phyloP scores from a whole-genome alignment of 2,888 invertebrate species.

The Dryococelus australis region DNA sequence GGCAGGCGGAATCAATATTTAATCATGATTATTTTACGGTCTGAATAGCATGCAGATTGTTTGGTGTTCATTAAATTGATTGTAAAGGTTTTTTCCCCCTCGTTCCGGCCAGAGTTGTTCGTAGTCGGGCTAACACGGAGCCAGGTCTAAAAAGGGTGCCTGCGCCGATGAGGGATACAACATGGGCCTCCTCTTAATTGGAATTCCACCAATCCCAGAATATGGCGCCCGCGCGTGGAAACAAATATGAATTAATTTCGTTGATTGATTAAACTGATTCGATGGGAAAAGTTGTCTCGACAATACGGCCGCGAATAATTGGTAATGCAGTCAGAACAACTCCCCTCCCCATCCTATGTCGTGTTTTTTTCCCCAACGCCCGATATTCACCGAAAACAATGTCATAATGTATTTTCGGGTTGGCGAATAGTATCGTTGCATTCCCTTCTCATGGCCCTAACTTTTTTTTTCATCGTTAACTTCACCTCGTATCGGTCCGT shows the following conservation, averaged over 20 bases:
- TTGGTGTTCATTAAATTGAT: constrained; percentile 45
- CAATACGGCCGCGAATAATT: constrained; percentile 34
- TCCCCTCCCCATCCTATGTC: background rate
- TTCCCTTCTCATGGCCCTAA: background rate
- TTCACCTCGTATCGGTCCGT: background rate
- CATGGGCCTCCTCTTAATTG: constrained; percentile 35
- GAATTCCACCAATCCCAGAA: constrained; percentile 40
- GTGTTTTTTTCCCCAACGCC: background rate
- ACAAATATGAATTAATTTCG: constrained; percentile 44
- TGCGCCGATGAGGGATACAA: constrained; percentile 32
- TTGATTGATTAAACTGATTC: constrained; percentile 42
- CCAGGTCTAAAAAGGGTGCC: background rate
- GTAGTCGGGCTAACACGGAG: constrained; percentile 16
- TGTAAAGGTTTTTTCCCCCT: constrained; percentile 36
- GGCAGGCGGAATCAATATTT: constrained; percentile 43
- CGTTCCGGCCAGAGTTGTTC: background rate
- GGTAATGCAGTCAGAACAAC: constrained; percentile 19
- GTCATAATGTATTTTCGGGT: background rate
- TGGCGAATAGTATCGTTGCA: background rate
- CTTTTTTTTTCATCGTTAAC: background rate
- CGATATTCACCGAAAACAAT: constrained; percentile 23
- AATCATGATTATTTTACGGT: constrained; percentile 43
- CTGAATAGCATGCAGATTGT: constrained; percentile 43
- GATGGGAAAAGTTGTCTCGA: constrained; percentile 39
- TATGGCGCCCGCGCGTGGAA: constrained; percentile 35